A percentile compares a stretch with the other conserved stretches of the same genome.
Conservation (phyloP, 2,797 vertebrate species). For the Pangasius sanitwongsei region DNA sequence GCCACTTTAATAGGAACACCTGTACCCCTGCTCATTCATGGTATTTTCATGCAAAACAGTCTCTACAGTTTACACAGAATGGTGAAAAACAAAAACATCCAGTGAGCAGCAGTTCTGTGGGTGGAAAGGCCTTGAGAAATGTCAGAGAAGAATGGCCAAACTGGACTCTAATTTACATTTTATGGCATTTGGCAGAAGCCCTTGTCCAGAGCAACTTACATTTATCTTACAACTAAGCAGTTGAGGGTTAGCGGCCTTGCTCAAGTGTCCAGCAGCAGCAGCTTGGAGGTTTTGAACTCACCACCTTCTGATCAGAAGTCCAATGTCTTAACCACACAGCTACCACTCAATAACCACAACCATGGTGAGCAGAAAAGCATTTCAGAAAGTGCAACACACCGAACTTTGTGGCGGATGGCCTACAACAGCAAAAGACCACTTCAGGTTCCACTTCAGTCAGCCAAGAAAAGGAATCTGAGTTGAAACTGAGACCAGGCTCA, state of each 20-base stretch:
- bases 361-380: not conserved
- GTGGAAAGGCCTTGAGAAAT: conserved; percentile 5
- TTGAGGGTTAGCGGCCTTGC: not conserved
- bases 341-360: not conserved
- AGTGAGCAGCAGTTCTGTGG: not conserved
- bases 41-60: not conserved
- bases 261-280: not conserved
- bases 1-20: not conserved
- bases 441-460: not conserved
- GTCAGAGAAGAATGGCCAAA: not conserved
- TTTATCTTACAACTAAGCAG: not conserved
- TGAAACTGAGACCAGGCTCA: not conserved
- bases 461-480: not conserved
- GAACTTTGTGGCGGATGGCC: not conserved
- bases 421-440: not conserved
- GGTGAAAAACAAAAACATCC: not conserved
- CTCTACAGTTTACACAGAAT: not conserved
- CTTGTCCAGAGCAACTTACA: not conserved
- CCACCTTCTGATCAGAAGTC: not conserved
- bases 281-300: not conserved
- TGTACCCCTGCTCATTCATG: not conserved
- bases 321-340: not conserved
- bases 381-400: not conserved
- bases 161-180: not conserved
- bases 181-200: not conserved